Base-by-base conservation (phyloP, 2,113 vertebrate species). In the Hemibagrus wyckioides region DNA sequence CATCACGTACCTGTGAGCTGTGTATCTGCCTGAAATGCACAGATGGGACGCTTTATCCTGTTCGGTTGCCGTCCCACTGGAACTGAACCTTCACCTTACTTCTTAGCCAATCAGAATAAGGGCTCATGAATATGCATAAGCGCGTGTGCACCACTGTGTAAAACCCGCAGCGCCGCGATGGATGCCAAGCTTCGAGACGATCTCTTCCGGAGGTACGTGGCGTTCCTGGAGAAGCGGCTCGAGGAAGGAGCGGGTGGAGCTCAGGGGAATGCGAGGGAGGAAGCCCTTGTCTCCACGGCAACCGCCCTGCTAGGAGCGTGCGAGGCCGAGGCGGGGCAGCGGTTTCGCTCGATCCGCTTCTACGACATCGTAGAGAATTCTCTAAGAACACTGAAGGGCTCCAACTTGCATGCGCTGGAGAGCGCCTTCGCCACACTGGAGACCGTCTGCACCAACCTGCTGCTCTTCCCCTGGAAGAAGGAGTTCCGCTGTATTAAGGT, bases 381-480 rank as follows among this genome's bases (percentile, higher is more conserved):
- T 0, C 94, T 99, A 86, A 96, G 96, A 85, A 95, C 94, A 7
- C 94, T 97, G 92, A 95, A 95, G 90, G 94, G 97, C 65, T 94
- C 96, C n/a, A 98, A 95, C 93, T 93, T 99, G 80, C 95, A 91
- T 83, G 95, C 95, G 61, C 91, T 99, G 89, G 96, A 95, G 92
- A 96, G 91, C 83, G 98, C 98, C 56, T 99, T 99, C 84, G 93
- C 94, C 79, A 93, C 97, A 80, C 93, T 99, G 0, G 98, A 99
- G 92, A 97, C 96, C 0, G 89, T 99, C 92, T 98, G 96, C 85
- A 93, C 97, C 92, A 99, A 99, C 92, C 96, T 99, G 69, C 95
- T 99, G 88, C 97, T 99, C 71, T 99, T 97, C 91, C 98, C 98
- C 4, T 99, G 98, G 98, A 99, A 99, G 94, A 99, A 99, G 92